A percentile compares a stretch with the other conserved stretches of the same genome.
Conservation (phyloP, 2,797 vertebrate genomes). For the Morus bassanus region DNA sequence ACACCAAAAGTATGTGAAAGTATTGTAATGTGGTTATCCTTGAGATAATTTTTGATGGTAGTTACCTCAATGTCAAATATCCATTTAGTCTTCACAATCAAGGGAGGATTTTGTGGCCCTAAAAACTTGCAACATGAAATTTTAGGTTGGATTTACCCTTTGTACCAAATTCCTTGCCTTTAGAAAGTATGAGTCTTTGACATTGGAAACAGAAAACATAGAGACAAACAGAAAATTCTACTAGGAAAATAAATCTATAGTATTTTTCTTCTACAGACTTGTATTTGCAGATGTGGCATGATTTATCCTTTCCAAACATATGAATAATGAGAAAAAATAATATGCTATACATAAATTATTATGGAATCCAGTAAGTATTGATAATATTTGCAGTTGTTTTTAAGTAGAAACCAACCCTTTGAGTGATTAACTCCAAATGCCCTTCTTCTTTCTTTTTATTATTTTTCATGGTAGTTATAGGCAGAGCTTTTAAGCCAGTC, state of each 20-base stretch:
- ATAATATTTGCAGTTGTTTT: slow-evolving; percentile 31
- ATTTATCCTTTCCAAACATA: neutral
- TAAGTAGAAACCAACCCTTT: slow-evolving; percentile 15
- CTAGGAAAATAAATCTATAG: neutral
- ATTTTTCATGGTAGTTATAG: slow-evolving; percentile 41
- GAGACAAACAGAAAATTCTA: neutral
- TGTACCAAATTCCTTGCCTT: neutral
- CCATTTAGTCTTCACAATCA: neutral
- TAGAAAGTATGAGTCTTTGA: neutral
- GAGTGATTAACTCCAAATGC: neutral
- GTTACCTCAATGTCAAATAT: neutral
- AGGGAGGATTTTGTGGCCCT: accelerated
- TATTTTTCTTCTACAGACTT: neutral
- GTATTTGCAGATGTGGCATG: neutral
- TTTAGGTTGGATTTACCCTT: neutral
- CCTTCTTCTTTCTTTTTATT: neutral
- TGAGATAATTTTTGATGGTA: neutral
- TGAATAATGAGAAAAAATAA: neutral
- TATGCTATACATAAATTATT: neutral
- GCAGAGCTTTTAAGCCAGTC: slow-evolving; percentile 65
- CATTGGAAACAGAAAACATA: neutral
- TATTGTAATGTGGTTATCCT: neutral
- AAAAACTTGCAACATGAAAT: neutral
- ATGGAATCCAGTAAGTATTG: slow-evolving; percentile 23
- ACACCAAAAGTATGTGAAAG: neutral